Evolutionary conservation across 1,140 invertebrate species (phyloP).

Genomic region (Papilio helenus): DNA sequence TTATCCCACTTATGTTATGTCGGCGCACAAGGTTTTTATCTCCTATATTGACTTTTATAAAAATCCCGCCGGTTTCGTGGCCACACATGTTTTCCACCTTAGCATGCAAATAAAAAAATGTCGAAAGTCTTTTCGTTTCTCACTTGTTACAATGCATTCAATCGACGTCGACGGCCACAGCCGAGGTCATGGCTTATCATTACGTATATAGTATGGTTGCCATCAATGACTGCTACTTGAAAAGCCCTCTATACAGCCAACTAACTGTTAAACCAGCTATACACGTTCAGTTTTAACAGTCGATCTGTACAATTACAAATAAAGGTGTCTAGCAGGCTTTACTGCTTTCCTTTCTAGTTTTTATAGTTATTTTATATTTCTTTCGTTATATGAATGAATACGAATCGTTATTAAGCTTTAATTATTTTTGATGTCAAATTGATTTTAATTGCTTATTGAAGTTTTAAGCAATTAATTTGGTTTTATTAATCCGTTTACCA

Average conservation of each 20-base stretch:
- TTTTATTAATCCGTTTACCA: neutral
- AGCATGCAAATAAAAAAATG: constrained; percentile 6
- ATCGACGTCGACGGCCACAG: neutral
- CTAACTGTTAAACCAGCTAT: no score
- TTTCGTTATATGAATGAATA: neutral
- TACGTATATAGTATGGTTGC: neutral
- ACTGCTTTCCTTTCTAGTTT: neutral
- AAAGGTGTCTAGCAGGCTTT: no score
- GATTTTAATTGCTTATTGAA: neutral
- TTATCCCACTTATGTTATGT: no score
- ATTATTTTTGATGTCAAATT: neutral
- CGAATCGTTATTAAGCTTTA: neutral
- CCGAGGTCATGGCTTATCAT: neutral
- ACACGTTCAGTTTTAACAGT: no score
- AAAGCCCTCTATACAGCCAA: neutral
- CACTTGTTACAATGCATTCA: neutral
- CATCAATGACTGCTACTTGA: neutral
- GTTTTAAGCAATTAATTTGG: neutral
- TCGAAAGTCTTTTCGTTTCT: neutral
- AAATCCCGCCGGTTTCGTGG: neutral
- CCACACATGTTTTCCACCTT: neutral
- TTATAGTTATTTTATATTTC: neutral
- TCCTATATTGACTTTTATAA: neutral
- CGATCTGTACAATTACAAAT: no score
- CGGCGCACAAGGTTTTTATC: no score